Conservation (phyloP, 2,797 vertebrate species). For the Diplodus puntazzo region DNA sequence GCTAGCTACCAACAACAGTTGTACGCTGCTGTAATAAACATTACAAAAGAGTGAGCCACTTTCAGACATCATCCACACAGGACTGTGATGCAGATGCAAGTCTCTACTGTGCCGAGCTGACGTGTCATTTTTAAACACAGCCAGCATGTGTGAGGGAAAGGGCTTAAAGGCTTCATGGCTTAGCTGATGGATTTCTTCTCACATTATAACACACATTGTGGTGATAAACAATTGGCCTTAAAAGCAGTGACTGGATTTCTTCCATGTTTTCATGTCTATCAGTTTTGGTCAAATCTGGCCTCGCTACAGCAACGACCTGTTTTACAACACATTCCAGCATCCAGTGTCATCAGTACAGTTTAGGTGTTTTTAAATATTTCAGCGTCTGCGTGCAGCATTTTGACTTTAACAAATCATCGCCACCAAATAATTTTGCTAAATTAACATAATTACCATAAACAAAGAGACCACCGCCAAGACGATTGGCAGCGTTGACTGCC, state of each 20-base stretch:
- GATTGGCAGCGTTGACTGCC: slow-evolving; percentile 39
- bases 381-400: neutral
- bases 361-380: slow-evolving; percentile 14
- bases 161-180: neutral
- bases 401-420: slow-evolving; percentile 8
- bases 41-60: too few relatives aligned
- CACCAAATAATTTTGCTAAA: slow-evolving; percentile 19
- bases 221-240: neutral
- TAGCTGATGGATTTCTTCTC: neutral
- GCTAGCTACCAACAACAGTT: too few relatives aligned
- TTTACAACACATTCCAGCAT: neutral
- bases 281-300: neutral
- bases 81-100: too few relatives aligned
- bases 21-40: too few relatives aligned
- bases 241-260: neutral
- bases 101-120: neutral
- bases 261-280: neutral
- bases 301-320: neutral
- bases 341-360: neutral
- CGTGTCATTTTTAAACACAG: too few relatives aligned
- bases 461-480: slow-evolving; percentile 34
- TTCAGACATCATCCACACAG: too few relatives aligned
- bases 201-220: neutral
- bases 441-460: slow-evolving; percentile 46
- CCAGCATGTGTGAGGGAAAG: too few relatives aligned